Evolutionary conservation across 2,888 invertebrate genomes (phyloP).

Genomic region (Caradrina clavipalpis): DNA sequence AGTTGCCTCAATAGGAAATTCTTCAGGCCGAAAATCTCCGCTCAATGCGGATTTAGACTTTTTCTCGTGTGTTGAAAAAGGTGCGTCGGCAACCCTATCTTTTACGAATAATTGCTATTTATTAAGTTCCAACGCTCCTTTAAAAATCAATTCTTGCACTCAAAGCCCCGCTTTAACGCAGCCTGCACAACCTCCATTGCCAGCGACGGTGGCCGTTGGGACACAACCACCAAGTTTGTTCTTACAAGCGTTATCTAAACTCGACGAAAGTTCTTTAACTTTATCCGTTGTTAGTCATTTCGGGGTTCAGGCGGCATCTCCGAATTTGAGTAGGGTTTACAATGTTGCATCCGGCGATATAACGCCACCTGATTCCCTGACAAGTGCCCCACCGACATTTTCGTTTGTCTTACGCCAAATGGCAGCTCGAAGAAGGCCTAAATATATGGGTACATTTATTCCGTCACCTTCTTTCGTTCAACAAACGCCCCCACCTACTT

Average conservation of each 20-base stretch:
- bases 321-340: constrained; percentile 32
- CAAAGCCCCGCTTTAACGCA: constrained; percentile 60
- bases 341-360: constrained; percentile 69
- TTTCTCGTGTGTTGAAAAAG: constrained; percentile 33
- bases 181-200: constrained; percentile 54
- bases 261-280: constrained; percentile 77
- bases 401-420: constrained; percentile 86
- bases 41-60: constrained; percentile 32
- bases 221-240: constrained; percentile 79
- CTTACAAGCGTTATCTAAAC: constrained; percentile 78
- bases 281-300: constrained; percentile 65
- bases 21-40: constrained; percentile 4
- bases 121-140: constrained; percentile 41
- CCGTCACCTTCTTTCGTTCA: constrained; percentile 86
- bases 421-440: constrained; percentile 78
- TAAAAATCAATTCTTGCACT: constrained; percentile 61
- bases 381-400: constrained; percentile 86
- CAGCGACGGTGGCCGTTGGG: constrained; percentile 65
- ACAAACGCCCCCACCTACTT: constrained; percentile 85
- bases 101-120: constrained; percentile 15
- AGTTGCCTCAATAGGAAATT: not conserved
- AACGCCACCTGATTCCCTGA: constrained; percentile 82
- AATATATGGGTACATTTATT: constrained; percentile 85
- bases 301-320: constrained; percentile 48
- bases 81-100: constrained; percentile 10